phyloP scores from a whole-genome alignment of 2,113 vertebrate species.

The Plecturocebus donacophilus region DNA sequence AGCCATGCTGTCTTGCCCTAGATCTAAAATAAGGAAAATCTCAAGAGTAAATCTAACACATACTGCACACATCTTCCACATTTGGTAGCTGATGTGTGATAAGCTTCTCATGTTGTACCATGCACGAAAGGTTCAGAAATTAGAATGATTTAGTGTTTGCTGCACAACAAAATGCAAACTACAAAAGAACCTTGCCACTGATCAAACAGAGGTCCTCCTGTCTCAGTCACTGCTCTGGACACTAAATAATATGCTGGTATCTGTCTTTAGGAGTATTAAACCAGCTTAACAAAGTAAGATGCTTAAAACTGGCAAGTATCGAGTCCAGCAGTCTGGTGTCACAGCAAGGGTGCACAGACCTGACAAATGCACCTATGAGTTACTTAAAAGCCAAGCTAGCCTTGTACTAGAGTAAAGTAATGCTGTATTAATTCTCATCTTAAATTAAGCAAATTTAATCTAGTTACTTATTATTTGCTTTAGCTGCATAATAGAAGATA shows the following conservation, averaged over 20 bases:
- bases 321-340: fast-evolving
- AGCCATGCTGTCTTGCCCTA: constrained; percentile 27
- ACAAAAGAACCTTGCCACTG: neutral
- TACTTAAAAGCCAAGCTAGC: neutral
- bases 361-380: neutral
- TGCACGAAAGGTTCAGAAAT: neutral
- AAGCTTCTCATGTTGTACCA: neutral
- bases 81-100: fast-evolving
- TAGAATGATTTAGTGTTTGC: neutral
- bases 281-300: neutral
- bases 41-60: constrained; percentile 5
- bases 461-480: neutral
- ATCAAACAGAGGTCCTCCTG: fast-evolving
- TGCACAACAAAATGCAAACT: neutral
- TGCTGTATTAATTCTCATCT: neutral
- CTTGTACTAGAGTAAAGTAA: neutral
- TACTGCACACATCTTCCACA: neutral
- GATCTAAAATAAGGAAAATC: constrained; percentile 46
- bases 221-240: neutral
- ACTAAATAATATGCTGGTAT: neutral
- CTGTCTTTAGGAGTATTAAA: neutral
- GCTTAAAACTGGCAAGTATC: neutral
- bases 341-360: neutral
- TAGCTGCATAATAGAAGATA: neutral
- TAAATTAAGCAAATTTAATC: neutral